These are phyloP conservation scores for Pagetopsis macropterus DNA, from an alignment of 2,797 vertebrate species.

Conservation along the genomic window DNA sequence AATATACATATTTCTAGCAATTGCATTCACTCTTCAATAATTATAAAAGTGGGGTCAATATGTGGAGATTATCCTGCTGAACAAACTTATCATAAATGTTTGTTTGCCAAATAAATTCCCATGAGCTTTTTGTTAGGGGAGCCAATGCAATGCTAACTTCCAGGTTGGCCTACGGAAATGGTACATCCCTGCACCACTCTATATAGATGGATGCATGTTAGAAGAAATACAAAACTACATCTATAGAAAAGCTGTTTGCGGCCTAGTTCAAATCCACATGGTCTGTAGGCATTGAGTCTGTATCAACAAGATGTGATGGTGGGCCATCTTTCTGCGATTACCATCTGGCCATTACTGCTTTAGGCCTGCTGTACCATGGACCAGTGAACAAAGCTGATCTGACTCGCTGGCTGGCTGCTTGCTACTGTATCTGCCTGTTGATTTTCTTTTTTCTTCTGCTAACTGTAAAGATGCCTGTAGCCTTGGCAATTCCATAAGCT, in stretches of 20 bases:
- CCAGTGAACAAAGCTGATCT: conserved; percentile 54
- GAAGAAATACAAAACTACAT: not conserved
- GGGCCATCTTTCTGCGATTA: conserved; percentile 41
- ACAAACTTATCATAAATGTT: no score
- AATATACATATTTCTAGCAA: no score
- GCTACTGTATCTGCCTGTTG: conserved; percentile 18
- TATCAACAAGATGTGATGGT: conserved; percentile 27
- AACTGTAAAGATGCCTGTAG: conserved; percentile 7
- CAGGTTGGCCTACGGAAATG: no score
- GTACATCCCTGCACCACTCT: no score
- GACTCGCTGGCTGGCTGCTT: conserved; percentile 37
- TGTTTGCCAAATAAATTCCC: no score
- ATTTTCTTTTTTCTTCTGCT: conserved; percentile 7
- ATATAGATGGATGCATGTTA: conserved; percentile 7
- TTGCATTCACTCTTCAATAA: no score
- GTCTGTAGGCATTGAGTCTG: conserved; percentile 20
- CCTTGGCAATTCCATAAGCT: conserved; percentile 8
- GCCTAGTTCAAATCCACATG: conserved; percentile 2
- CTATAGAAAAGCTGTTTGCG: not conserved
- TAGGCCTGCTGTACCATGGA: conserved; percentile 34
- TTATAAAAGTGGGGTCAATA: no score
- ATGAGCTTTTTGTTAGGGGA: no score
- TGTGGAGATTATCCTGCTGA: no score
- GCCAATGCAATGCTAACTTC: no score
- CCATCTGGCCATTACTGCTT: conserved; percentile 40